Evolutionary conservation across 1,140 invertebrate species (phyloP).

Genomic region (Brachionus koreanus): DNA sequence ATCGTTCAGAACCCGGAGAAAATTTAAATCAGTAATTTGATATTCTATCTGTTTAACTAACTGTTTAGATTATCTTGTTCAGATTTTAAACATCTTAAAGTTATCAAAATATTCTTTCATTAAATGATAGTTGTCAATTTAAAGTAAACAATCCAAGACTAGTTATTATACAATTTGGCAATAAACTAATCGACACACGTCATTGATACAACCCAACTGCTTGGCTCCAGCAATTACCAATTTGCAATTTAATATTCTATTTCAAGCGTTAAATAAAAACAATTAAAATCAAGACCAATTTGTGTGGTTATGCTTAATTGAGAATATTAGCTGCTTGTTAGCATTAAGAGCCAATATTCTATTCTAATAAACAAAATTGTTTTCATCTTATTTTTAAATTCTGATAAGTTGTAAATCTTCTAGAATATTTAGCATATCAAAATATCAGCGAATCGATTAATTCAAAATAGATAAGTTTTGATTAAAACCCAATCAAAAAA

Average conservation of each 20-base stretch:
- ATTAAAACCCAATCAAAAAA: background rate
- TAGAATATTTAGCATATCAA: background rate
- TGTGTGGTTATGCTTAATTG: background rate
- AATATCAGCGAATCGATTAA: background rate
- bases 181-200: slow-evolving; percentile 35
- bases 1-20: background rate
- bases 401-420: background rate
- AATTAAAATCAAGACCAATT: background rate
- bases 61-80: background rate
- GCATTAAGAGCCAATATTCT: background rate
- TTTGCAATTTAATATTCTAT: slow-evolving; percentile 21
- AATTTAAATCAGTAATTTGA: background rate
- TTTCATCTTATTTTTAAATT: background rate
- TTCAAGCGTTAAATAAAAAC: slow-evolving; percentile 19
- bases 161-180: background rate
- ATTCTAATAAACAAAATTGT: background rate
- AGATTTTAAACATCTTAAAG: slow-evolving; percentile 31
- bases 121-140: slow-evolving; percentile 11
- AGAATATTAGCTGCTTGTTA: slow-evolving; percentile 11
- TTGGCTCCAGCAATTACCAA: background rate
- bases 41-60: background rate
- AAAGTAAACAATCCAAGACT: slow-evolving; percentile 1
- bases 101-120: background rate
- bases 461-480: background rate
- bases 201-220: slow-evolving; percentile 34